phyloP scores from a whole-genome alignment of 2,113 vertebrate species.

The Pomatostomus ruficeps region DNA sequence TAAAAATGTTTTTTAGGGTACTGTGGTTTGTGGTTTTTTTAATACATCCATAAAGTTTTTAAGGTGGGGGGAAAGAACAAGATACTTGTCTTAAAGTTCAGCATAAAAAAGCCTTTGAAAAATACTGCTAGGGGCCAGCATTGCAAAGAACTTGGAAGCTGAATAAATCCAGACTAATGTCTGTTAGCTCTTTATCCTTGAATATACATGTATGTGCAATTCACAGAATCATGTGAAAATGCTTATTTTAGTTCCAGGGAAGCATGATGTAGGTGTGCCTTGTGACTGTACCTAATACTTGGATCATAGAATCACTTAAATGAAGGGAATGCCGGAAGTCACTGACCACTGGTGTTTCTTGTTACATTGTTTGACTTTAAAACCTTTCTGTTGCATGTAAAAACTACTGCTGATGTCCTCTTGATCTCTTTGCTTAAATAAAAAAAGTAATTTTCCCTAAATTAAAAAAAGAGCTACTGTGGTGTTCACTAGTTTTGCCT shows the following conservation, averaged over 20 bases:
- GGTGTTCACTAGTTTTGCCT: background rate
- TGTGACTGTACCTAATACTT: background rate
- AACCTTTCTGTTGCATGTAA: background rate
- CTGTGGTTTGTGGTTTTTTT: fast-evolving
- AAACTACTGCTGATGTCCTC: background rate
- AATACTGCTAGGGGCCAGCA: background rate
- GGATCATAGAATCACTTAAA: background rate
- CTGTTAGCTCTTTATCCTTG: background rate
- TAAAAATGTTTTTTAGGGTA: background rate
- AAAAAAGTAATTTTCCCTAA: background rate
- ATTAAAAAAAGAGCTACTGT: background rate
- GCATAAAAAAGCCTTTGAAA: background rate
- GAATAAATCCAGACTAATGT: background rate
- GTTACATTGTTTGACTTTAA: background rate
- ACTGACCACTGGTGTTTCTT: background rate
- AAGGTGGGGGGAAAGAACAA: background rate
- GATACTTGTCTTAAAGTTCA: background rate
- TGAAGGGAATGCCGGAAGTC: background rate
- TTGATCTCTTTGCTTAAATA: background rate
- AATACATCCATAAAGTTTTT: background rate
- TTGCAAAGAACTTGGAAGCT: background rate
- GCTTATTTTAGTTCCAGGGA: background rate
- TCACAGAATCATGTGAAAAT: background rate
- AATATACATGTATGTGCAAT: background rate
- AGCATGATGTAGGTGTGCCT: background rate